Conservation (phyloP, 2,113 vertebrate species). For the Regulus satrapa region DNA sequence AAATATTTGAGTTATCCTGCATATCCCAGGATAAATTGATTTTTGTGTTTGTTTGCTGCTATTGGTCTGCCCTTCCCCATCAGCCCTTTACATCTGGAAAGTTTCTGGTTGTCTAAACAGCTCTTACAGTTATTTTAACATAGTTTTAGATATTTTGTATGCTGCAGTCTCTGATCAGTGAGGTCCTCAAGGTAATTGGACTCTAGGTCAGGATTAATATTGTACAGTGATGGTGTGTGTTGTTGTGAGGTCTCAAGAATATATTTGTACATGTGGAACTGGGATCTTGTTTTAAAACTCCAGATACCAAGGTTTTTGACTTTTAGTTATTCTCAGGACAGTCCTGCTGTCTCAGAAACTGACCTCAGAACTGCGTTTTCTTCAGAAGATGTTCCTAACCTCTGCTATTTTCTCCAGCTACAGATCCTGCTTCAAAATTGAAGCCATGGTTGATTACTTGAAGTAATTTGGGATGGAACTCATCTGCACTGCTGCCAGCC, state of each 20-base stretch:
- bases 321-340: not conserved
- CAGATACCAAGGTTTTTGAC: not conserved
- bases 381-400: not conserved
- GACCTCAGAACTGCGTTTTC: not conserved
- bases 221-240: slow-evolving; percentile 31
- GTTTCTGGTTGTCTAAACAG: not conserved
- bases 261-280: not conserved
- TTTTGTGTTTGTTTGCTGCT: not conserved
- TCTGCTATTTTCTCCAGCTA: not conserved
- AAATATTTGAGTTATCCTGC: not conserved
- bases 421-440: slow-evolving; percentile 59
- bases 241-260: slow-evolving; percentile 37
- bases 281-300: not conserved
- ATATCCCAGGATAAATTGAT: not conserved
- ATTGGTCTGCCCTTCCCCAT: not conserved
- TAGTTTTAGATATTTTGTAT: slow-evolving; percentile 28
- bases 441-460: slow-evolving; percentile 57
- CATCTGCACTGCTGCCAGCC: not conserved
- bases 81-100: not conserved
- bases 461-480: slow-evolving; percentile 39
- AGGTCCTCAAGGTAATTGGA: not conserved
- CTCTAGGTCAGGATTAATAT: not conserved
- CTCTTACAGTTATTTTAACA: not conserved
- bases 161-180: not conserved
- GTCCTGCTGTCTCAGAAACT: not conserved